Conservation (phyloP, 2,888 invertebrate genomes). For the Mycalesis mineus region DNA sequence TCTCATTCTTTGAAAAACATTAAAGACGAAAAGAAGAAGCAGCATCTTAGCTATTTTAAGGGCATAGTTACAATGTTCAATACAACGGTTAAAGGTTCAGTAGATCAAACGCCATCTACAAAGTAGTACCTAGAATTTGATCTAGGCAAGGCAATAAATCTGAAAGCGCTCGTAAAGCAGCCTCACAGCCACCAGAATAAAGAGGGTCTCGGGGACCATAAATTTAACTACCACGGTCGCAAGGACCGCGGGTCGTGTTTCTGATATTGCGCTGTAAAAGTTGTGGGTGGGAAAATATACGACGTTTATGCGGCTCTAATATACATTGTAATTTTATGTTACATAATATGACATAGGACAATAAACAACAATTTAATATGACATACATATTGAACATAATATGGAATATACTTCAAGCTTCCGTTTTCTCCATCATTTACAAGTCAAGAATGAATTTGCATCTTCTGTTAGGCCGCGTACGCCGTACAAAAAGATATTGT, state of each 20-base stretch:
- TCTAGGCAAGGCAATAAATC: constrained; percentile 23
- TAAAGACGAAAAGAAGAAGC: no score
- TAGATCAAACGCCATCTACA: constrained; percentile 4
- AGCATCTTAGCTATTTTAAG: neutral
- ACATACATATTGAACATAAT: no score
- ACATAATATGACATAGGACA: no score
- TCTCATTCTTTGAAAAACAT: no score
- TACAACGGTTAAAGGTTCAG: neutral
- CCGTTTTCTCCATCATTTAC: no score
- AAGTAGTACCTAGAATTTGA: constrained; percentile 15
- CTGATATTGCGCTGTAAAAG: constrained; percentile 15
- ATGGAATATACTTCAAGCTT: no score
- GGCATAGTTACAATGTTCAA: no score
- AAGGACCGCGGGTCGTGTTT: constrained; percentile 3
- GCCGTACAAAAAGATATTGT: no score
- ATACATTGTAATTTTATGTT: constrained; percentile 2
- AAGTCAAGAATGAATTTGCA: no score
- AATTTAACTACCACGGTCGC: constrained; percentile 19
- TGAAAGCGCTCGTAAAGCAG: constrained; percentile 17
- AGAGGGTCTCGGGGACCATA: constrained; percentile 18
- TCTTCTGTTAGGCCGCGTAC: no score
- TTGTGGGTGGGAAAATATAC: neutral
- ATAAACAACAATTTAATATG: no score
- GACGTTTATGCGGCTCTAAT: constrained; percentile 5
- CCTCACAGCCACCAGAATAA: constrained; percentile 20